Evolutionary conservation across 2,888 invertebrate species (phyloP).

Genomic region (Machimus atricapillus): DNA sequence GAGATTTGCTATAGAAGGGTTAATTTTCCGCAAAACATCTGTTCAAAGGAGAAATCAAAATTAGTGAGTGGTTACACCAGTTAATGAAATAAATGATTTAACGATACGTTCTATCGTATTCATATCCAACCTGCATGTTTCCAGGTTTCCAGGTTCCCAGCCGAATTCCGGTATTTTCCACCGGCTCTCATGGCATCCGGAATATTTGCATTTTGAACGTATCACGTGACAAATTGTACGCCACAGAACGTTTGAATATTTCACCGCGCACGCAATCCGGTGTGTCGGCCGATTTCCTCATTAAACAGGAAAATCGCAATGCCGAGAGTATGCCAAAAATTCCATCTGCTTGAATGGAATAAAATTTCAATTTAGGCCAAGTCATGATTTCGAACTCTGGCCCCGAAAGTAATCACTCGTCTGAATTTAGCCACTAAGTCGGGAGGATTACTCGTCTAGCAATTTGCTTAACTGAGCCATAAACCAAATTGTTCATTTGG

Average conservation of each 20-base stretch:
- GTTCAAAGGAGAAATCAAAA: not conserved
- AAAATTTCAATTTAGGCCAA: not conserved
- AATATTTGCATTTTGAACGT: not conserved
- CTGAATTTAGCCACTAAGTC: not conserved
- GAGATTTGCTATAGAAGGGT: not conserved
- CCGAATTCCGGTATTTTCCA: not conserved
- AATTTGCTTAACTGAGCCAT: not conserved
- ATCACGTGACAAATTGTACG: not conserved
- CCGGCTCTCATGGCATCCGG: not conserved
- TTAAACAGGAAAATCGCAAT: not conserved
- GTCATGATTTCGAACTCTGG: not conserved
- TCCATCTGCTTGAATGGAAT: not conserved
- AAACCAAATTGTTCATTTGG: not conserved
- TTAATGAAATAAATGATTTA: not conserved
- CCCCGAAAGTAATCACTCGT: not conserved
- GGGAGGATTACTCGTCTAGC: not conserved
- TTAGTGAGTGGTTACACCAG: not conserved
- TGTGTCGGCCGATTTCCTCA: not conserved
- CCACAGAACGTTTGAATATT: not conserved
- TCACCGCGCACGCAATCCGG: not conserved
- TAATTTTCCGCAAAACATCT: not conserved
- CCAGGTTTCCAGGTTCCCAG: not conserved
- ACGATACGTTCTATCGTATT: not conserved
- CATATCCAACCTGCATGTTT: not conserved
- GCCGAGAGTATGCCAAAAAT: not conserved